Conservation (phyloP, 1,140 invertebrate species). For the Trichonephila inaurata region DNA sequence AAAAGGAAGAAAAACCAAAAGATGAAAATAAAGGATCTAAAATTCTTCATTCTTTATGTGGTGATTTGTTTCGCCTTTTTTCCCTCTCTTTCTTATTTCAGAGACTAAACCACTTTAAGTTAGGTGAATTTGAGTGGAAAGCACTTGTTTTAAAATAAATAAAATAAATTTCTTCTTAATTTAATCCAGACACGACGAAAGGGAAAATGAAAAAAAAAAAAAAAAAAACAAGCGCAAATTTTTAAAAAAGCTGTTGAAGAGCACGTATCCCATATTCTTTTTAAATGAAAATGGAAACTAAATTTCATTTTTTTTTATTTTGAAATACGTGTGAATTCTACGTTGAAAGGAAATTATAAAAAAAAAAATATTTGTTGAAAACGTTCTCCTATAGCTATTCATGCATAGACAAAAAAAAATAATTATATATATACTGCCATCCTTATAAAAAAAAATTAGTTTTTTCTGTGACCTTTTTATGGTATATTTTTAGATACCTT, state of each 20-base stretch:
- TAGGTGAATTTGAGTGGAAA: neutral
- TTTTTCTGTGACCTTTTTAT: no score
- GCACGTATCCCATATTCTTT: neutral
- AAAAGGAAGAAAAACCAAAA: neutral
- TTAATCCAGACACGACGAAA: neutral
- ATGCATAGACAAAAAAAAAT: no score
- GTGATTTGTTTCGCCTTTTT: neutral
- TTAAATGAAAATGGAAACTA: neutral
- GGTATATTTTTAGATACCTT: no score
- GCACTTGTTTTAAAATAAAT: constrained; percentile 19
- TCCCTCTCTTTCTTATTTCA: neutral
- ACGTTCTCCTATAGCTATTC: no score
- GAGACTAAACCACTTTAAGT: neutral
- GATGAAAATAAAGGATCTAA: neutral
- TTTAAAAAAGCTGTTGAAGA: neutral
- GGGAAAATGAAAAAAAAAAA: no score
- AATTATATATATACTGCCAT: no score
- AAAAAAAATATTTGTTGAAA: no score
- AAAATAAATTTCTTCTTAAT: neutral
- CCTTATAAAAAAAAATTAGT: no score
- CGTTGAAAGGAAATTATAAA: no score
- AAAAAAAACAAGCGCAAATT: no score
- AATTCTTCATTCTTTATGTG: neutral
- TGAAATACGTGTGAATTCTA: no score
- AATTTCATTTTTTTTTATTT: neutral